A percentile compares a stretch with the other conserved stretches of the same genome.
Evolutionary conservation across 2,797 vertebrate species (phyloP).

Genomic region (Phaenicophaeus curvirostris): DNA sequence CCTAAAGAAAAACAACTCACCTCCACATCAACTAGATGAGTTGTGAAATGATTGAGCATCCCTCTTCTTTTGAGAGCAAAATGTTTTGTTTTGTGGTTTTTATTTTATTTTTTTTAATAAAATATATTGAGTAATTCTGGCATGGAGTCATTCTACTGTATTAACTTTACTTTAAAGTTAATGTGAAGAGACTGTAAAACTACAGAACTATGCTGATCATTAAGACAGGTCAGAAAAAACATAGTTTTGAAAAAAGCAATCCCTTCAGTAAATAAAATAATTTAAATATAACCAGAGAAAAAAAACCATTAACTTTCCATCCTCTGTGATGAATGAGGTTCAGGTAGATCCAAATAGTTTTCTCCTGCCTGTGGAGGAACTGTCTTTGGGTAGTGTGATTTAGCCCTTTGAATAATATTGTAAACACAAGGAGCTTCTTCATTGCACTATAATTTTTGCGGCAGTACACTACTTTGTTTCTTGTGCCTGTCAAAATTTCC

Average conservation of each 20-base stretch:
- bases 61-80: not conserved
- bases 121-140: conserved; percentile 56
- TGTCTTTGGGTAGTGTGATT: not conserved
- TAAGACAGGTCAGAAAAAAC: not conserved
- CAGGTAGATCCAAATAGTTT: not conserved
- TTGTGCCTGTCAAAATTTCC: not conserved
- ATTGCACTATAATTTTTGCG: not conserved
- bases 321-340: not conserved
- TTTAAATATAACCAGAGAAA: not conserved
- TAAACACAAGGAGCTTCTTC: conserved; percentile 27
- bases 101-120: not conserved
- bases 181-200: conserved; percentile 57
- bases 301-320: not conserved
- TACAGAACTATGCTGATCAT: not conserved
- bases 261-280: conserved; percentile 7
- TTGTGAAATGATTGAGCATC: conserved; percentile 38
- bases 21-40: not conserved
- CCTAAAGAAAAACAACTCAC: not conserved
- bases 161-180: conserved; percentile 57
- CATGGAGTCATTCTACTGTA: conserved; percentile 45
- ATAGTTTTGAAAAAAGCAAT: not conserved
- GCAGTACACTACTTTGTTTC: conserved; percentile 10
- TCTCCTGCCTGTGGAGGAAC: not conserved
- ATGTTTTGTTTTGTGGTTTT: not conserved
- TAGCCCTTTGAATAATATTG: not conserved